Evolutionary conservation across 2,888 invertebrate genomes (phyloP), one percentile per base, ranked within the genome.

Genomic region (Bombylius major): DNA sequence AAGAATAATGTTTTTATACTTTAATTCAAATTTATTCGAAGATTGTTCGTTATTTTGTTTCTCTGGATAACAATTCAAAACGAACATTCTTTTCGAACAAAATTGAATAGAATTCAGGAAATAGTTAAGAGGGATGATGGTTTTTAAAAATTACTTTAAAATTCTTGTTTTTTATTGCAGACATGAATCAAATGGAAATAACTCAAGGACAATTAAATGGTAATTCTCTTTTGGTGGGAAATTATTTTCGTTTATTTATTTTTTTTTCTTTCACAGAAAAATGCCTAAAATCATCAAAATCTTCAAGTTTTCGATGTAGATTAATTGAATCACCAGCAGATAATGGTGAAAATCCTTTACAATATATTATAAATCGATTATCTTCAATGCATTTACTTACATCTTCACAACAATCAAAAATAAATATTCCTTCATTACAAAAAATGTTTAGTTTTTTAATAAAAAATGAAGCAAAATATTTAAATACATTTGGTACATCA

Each of bases 401-500:
- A 4, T 62, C 62, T 12, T 58, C 62, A 11, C 45, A 45, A n/a
- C 45, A 45, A 50, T 32, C 63, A 65, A 45, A 63, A 65, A 32
- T 64, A 62, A 50, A 65, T 45, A 56, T 65, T 53, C 71, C 71
- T 4, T 56, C 63, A 34, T 59, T 70, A 13, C 60, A 64, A 2
- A 69, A 69, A 50, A 61, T 70, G 8, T 68, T 69, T 51, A 69
- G 73, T 48, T 75, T 75, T 55, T 59, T 75, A 32, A 62, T 67
- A 57, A 73, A 73, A 56, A 68, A 71, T 58, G 75, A 75, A 63
- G 73, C 73, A 0, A 65, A 67, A 51, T 74, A 65, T 59, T 68
- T 73, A 7, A 69, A 69, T 55, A 62, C 65, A 1, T 58, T 62
- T 46, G 61, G 62, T 39, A 52, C 61, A 14, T 68, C 63, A 55